phyloP scores from a whole-genome alignment of 1,140 invertebrate species.

The Drosophila mayri region DNA sequence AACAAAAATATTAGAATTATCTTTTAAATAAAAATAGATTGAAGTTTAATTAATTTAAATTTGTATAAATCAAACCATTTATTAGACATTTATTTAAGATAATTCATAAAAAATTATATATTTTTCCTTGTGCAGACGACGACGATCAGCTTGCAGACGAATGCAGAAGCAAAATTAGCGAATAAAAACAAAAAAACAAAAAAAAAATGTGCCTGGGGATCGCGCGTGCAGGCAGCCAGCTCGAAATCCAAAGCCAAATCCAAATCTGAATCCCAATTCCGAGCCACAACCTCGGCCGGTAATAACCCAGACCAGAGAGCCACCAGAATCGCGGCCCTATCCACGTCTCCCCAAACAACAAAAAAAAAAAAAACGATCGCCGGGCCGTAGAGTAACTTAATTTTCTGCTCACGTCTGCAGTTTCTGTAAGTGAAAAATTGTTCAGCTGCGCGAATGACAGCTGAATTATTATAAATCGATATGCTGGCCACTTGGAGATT shows the following conservation, averaged over 20 bases:
- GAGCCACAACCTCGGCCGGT: constrained; percentile 28
- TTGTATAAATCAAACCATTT: neutral
- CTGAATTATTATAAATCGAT: constrained; percentile 84
- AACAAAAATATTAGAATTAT: too few species aligned
- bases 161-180: constrained; percentile 56
- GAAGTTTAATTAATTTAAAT: too few species aligned
- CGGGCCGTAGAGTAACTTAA: constrained; percentile 65
- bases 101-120: neutral
- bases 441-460: constrained; percentile 78
- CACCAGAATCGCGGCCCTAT: constrained; percentile 47
- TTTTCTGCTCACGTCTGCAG: constrained; percentile 83
- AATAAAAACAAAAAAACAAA: constrained; percentile 32
- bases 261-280: constrained; percentile 33
- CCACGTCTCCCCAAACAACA: constrained; percentile 26
- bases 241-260: constrained; percentile 72
- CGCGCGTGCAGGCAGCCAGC: constrained; percentile 63
- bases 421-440: constrained; percentile 77
- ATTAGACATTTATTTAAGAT: neutral
- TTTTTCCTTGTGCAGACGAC: constrained; percentile 24
- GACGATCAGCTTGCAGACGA: constrained; percentile 68
- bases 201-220: constrained; percentile 55
- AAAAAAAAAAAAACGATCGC: constrained; percentile 20
- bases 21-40: neutral
- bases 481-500: constrained; percentile 53
- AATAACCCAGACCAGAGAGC: constrained; percentile 23